phyloP scores from a whole-genome alignment of 2,888 invertebrate genomes.

The Pseudococcus longispinus region DNA sequence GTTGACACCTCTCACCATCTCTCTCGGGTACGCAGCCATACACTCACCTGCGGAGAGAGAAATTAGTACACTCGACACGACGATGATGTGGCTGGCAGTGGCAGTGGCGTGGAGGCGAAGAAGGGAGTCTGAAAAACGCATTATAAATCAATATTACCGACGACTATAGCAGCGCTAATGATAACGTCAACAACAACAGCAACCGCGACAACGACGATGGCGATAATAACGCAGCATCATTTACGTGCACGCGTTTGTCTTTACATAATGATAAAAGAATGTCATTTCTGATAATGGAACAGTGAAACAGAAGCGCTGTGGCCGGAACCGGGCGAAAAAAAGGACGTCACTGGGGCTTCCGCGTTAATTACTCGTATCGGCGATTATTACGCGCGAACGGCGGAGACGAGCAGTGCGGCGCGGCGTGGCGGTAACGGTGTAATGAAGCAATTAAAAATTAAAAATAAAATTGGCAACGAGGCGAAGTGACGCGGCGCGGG shows the following conservation, averaged over 20 bases:
- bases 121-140: neutral
- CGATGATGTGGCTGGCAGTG: neutral
- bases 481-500: neutral
- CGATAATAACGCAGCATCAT: neutral
- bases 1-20: neutral
- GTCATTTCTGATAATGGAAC: neutral
- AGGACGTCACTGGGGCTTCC: constrained; percentile 20
- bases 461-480: constrained; percentile 25
- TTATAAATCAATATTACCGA: neutral
- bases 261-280: constrained; percentile 11
- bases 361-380: constrained; percentile 38
- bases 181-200: neutral
- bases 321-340: neutral
- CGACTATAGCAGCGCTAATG: neutral
- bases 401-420: neutral
- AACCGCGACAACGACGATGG: neutral
- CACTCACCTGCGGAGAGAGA: neutral
- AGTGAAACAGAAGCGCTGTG: neutral
- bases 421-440: neutral
- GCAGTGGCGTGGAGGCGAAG: neutral
- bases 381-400: constrained; percentile 16
- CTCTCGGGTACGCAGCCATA: neutral
- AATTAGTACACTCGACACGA: neutral
- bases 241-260: neutral
- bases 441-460: constrained; percentile 37